A percentile compares a stretch with the other conserved stretches of the same genome.
Conservation (phyloP, 2,888 invertebrate species). For the Incurvaria masculella region DNA sequence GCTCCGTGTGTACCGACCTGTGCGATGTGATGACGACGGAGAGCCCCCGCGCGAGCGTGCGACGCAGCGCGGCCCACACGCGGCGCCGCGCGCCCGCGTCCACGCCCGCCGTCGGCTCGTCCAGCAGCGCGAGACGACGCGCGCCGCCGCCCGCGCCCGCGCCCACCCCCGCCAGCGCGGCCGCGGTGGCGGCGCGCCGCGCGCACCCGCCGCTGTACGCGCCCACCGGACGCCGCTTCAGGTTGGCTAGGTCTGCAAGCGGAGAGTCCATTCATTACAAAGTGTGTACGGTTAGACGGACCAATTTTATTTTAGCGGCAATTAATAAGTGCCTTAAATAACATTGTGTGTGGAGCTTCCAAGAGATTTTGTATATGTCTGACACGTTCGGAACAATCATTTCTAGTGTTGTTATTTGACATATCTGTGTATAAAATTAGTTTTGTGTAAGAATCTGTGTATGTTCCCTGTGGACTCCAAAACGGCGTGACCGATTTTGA, state of each 20-base stretch:
- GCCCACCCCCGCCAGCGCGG: constrained; percentile 22
- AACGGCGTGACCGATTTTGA: too few relatives aligned
- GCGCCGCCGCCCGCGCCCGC: constrained; percentile 58
- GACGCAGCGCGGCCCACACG: constrained; percentile 60
- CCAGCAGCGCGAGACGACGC: constrained; percentile 61
- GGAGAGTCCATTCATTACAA: too few relatives aligned
- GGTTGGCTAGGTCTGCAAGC: constrained; percentile 5
- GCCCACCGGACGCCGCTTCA: constrained; percentile 7
- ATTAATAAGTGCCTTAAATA: too few relatives aligned
- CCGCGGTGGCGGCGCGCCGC: constrained; percentile 62
- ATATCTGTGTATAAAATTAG: too few relatives aligned
- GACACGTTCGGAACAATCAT: too few relatives aligned
- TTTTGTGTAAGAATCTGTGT: too few relatives aligned
- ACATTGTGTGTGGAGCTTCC: too few relatives aligned
- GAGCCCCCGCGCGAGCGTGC: constrained; percentile 45
- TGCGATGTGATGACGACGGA: constrained; percentile 68
- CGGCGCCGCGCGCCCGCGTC: constrained; percentile 65
- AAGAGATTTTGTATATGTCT: too few relatives aligned
- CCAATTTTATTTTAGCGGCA: too few relatives aligned
- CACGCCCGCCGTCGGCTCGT: constrained; percentile 72
- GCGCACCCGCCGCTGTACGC: constrained; percentile 71
- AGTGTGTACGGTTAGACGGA: too few relatives aligned
- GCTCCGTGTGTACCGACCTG: constrained; percentile 49
- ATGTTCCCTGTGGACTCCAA: too few relatives aligned
- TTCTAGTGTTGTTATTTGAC: too few relatives aligned